Evolutionary conservation across 2,888 invertebrate genomes (phyloP).

Genomic region (Drosophila niveifrons): DNA sequence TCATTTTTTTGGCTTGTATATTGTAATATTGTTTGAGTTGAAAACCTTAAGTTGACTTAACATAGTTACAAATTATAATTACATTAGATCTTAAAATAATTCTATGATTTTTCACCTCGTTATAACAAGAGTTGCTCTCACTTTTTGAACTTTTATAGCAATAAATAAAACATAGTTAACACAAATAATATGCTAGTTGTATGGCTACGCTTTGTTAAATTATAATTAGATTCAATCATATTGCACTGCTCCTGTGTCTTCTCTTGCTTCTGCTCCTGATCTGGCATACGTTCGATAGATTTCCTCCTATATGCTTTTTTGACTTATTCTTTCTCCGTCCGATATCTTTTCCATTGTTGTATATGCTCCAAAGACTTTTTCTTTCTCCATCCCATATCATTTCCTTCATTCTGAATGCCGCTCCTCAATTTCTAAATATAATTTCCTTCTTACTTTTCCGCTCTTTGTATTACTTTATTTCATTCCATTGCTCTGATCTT

Average conservation of each 20-base stretch:
- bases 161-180: conserved; percentile 3
- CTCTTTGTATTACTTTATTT: too few species aligned
- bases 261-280: background rate
- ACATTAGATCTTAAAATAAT: conserved; percentile 19
- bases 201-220: conserved; percentile 3
- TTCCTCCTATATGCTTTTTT: too few species aligned
- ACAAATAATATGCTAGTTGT: conserved; percentile 6
- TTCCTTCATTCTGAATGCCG: too few species aligned
- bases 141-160: conserved; percentile 19
- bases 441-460: too few species aligned
- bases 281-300: too few species aligned
- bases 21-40: conserved; percentile 34
- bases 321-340: too few species aligned
- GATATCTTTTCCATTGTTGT: too few species aligned
- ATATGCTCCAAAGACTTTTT: too few species aligned
- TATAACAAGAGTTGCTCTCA: conserved; percentile 23
- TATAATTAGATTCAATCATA: conserved; percentile 34
- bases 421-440: too few species aligned
- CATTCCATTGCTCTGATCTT: too few species aligned
- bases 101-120: conserved; percentile 28
- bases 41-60: conserved; percentile 32
- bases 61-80: conserved; percentile 6
- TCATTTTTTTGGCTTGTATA: conserved; percentile 60
- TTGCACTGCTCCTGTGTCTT: conserved; percentile 27
- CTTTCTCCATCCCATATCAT: too few species aligned